Evolutionary conservation across 2,888 invertebrate species (phyloP), one percentile per base, ranked within the genome.

Genomic region (Smittia sp.): DNA sequence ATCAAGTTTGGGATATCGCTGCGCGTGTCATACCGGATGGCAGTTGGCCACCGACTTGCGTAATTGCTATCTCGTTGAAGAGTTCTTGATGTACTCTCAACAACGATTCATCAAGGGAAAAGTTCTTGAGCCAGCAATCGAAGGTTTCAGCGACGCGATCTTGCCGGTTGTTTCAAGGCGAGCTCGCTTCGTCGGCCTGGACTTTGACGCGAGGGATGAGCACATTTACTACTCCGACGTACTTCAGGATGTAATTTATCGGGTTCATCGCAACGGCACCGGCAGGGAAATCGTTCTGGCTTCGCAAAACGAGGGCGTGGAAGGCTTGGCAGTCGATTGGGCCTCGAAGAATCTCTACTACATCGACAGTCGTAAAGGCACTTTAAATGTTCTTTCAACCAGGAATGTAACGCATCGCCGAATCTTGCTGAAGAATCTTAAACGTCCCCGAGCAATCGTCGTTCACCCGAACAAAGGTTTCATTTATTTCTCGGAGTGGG

Each of bases 171-270:
- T 96, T 0, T 95, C 96, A 0, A 85, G 93, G 73, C 85, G 96
- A 38, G 96, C 96, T 0, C 87, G 97, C 77, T 96, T 97, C 80
- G 97, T 98, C 0, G 98, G 97, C 0, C 83, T 98, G 41, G 98
- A 98, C 80, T 98, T 94, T 79, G 97, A 98, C 81, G 91, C 94
- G 0, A 85, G 90, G 69, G 92, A 94, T 77, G 89, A 93, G 78
- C 92, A 93, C 78, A 95, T 99, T 76, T 99, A 98, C 82, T 98
- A 97, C 82, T 98, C 98, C 0, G 99, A 99, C 80, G 97, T 98
- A 0, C 86, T 97, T 20, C 93, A 96, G 83, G 95, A 97, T 80
- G 96, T 96, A 0, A 96, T 96, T 76, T 94, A 95, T 80, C 84
- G 91, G 22, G 90, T 92, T 0, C 90, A 90, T 77, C 85, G 90